Conservation (phyloP, 2,113 vertebrate species). For the Spermophilus dauricus region DNA sequence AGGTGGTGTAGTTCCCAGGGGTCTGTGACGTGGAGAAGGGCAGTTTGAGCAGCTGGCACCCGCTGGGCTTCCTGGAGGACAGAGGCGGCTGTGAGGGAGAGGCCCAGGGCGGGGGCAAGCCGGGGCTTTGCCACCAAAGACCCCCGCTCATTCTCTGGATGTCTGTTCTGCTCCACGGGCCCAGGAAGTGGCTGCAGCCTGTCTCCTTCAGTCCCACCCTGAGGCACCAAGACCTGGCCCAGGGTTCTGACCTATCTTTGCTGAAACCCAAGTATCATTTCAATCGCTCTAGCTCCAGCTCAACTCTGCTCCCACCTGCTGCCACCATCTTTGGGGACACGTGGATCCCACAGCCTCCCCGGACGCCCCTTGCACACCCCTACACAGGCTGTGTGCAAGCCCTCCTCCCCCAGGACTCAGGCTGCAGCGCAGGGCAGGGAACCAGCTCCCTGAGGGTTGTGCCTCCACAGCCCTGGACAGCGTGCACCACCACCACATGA, state of each 20-base stretch:
- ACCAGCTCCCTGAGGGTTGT: not conserved
- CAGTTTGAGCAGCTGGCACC: not conserved
- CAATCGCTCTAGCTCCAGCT: no score
- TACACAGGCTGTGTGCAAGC: not conserved
- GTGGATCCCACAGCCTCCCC: not conserved
- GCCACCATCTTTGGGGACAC: not conserved
- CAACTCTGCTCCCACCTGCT: not conserved
- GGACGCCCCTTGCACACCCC: not conserved
- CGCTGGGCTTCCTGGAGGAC: not conserved
- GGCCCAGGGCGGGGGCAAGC: no score
- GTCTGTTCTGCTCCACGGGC: not conserved
- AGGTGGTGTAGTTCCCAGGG: not conserved
- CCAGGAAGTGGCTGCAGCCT: not conserved
- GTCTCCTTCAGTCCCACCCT: not conserved
- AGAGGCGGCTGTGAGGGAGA: not conserved
- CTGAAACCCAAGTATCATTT: not conserved
- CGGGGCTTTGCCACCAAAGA: not conserved
- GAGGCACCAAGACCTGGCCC: not conserved
- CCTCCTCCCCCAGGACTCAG: not conserved
- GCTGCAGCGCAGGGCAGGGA: not conserved
- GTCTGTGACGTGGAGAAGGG: not conserved
- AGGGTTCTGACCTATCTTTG: not conserved
- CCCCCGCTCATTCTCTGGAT: not conserved
- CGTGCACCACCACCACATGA: no score
- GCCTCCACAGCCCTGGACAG: not conserved